A percentile compares a stretch with the other conserved stretches of the same genome.
Conservation (phyloP, 2,888 invertebrate species). For the Cheilosia grossa region DNA sequence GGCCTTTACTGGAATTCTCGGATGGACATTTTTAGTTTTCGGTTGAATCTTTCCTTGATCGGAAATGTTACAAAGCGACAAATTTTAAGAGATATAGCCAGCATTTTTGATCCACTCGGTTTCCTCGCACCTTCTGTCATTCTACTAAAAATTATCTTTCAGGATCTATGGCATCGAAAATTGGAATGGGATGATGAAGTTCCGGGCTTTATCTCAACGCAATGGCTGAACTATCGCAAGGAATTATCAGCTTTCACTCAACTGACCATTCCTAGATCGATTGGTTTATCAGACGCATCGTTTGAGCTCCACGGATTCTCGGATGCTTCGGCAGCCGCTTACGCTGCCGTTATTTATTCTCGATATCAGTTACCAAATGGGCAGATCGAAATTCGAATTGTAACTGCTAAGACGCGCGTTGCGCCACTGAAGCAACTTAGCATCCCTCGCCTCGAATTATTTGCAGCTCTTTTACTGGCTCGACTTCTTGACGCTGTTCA, state of each 20-base stretch:
- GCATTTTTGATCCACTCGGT: conserved; percentile 27
- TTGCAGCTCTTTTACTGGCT: neutral
- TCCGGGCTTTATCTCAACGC: too few species aligned
- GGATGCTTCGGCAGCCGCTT: neutral
- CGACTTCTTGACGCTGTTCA: conserved; percentile 6
- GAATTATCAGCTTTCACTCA: too few species aligned
- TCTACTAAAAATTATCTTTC: conserved; percentile 29
- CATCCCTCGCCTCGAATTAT: conserved; percentile 2
- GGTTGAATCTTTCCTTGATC: conserved; percentile 2
- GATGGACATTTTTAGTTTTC: conserved; percentile 33
- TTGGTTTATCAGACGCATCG: too few species aligned
- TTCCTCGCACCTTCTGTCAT: conserved; percentile 17
- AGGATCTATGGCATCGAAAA: neutral
- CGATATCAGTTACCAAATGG: too few species aligned
- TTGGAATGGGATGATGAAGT: too few species aligned
- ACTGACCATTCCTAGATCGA: too few species aligned
- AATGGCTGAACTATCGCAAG: too few species aligned
- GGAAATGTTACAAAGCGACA: neutral
- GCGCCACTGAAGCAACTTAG: neutral
- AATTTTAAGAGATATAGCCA: conserved; percentile 8
- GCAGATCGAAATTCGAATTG: neutral
- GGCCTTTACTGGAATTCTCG: conserved; percentile 58
- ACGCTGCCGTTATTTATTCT: neutral
- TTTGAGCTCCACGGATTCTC: neutral
- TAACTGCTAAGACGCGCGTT: neutral